phyloP scores from a whole-genome alignment of 1,140 invertebrate species.

The Ostrea denselamellosa region DNA sequence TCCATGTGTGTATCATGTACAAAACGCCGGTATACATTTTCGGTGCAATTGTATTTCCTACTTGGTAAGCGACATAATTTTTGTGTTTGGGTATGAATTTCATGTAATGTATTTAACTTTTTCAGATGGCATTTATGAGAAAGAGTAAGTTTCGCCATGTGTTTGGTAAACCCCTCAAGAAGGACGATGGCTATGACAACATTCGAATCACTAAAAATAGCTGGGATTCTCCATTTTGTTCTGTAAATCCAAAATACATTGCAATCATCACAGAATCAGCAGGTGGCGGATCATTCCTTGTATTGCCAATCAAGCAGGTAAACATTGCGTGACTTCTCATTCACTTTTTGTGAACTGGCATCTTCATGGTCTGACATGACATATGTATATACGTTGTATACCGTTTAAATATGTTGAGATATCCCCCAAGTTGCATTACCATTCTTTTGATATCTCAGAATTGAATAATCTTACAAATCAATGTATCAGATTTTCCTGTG shows the following conservation, averaged over 20 bases:
- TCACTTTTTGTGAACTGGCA: too few relatives aligned
- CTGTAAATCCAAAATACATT: slow-evolving; percentile 99
- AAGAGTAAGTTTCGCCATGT: slow-evolving; percentile 98
- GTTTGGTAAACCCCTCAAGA: slow-evolving; percentile 96
- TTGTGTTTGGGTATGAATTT: not conserved
- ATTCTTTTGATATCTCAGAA: too few relatives aligned
- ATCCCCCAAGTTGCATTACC: too few relatives aligned
- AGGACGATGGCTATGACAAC: slow-evolving; percentile 99
- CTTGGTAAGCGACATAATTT: not conserved
- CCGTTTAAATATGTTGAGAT: too few relatives aligned
- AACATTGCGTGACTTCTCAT: slow-evolving; percentile 57
- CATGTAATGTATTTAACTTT: not conserved
- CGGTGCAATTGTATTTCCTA: not conserved
- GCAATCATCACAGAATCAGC: slow-evolving; percentile 99
- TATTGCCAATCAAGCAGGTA: slow-evolving; percentile 97
- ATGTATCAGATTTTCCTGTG: too few relatives aligned
- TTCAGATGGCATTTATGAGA: slow-evolving; percentile 71
- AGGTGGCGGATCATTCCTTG: slow-evolving; percentile 98
- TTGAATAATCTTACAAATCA: too few relatives aligned
- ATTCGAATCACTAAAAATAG: slow-evolving; percentile 98
- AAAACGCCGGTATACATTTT: slow-evolving; percentile 1
- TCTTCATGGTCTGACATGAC: too few relatives aligned
- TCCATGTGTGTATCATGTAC: not conserved
- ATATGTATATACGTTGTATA: too few relatives aligned
- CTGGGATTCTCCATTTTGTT: slow-evolving; percentile 98